Base-by-base conservation (phyloP, 2,797 vertebrate species). In the Discoglossus pictus region DNA sequence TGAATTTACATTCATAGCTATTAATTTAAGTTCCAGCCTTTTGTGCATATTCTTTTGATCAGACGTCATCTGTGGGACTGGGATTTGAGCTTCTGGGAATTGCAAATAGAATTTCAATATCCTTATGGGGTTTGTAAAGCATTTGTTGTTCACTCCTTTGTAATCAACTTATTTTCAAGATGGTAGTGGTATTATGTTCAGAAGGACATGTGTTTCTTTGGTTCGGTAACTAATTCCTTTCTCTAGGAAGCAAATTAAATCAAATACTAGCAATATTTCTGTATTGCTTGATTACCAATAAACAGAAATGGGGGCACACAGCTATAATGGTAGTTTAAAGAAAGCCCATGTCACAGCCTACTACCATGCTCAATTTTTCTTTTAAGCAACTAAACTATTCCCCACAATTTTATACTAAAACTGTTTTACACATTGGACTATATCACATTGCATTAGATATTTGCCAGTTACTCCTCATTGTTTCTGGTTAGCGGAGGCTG, bases 101-200 rank as follows among this genome's bases (percentile, higher is more conserved):
- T 52, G 58, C 74, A 82, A 79, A 78, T 74, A 79, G 78, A 81
- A 78, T 80, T 84, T 75, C 64, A 73, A 78, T 80, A 79, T 86
- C 81, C 75, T 74, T 24, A 70, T 4, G 63, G 61, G 31, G 65
- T 72, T 65, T 73, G 68, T 42, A 50, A 17, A 70, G 72, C 78
- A 68, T 82, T 82, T 78, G 68, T 75, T 75, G 73, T 75, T 81
- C 83, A 60, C 76, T 74, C 64, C 31, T 79, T 73, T 52, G 54
- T 59, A 80, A 63, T 72, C 69, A 50, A 65, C 61, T 75, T 76
- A 75, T 79, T 83, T 82, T 78, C 66, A 53, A 80, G 68, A 72
- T 55, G 35, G 68, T 73, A 69, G 76, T 69, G 78, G 65, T 67
- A 74, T 77, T 75, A 53, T 65, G 34, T 73, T 81, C 67, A 56